Conservation (phyloP, 1,140 invertebrate genomes). For the Phymorhynchus buccinoides region DNA sequence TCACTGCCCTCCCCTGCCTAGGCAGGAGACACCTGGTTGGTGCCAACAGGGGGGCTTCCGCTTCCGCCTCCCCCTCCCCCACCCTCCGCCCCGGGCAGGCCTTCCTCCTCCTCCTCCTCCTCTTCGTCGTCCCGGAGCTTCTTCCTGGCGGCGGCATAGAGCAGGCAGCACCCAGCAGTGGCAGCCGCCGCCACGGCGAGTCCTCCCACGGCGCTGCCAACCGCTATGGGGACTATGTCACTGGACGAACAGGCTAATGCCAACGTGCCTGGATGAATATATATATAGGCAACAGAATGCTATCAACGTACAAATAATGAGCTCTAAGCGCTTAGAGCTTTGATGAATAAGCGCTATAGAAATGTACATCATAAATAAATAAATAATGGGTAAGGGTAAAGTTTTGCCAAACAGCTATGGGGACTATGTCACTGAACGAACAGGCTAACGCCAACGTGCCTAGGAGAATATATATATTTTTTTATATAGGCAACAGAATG, state of each 20-base stretch:
- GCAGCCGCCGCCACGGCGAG: neutral
- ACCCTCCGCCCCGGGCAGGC: neutral
- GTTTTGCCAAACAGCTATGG: too few relatives aligned
- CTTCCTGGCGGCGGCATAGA: slow-evolving; percentile 3
- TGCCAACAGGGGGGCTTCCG: neutral
- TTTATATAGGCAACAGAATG: too few relatives aligned
- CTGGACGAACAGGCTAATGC: neutral
- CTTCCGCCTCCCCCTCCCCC: neutral
- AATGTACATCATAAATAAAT: too few relatives aligned
- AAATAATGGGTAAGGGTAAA: too few relatives aligned
- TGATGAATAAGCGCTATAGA: too few relatives aligned
- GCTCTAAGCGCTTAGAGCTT: too few relatives aligned
- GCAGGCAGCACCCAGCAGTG: neutral
- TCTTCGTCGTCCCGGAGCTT: slow-evolving; percentile 16
- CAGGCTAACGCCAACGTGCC: too few relatives aligned
- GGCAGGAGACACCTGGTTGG: neutral
- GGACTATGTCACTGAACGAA: too few relatives aligned
- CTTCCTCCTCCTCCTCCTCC: slow-evolving; percentile 4
- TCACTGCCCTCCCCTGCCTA: neutral
- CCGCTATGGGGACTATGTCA: slow-evolving; percentile 1
- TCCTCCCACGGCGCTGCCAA: neutral
- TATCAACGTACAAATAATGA: too few relatives aligned
- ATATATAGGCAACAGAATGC: too few relatives aligned
- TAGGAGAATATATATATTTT: too few relatives aligned
- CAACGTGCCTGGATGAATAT: neutral